Percentiles rank a stretch among this genome's conserved stretches.
Conservation (phyloP, 2,113 vertebrate species). For the Sinocyclocheilus anshuiensis region DNA sequence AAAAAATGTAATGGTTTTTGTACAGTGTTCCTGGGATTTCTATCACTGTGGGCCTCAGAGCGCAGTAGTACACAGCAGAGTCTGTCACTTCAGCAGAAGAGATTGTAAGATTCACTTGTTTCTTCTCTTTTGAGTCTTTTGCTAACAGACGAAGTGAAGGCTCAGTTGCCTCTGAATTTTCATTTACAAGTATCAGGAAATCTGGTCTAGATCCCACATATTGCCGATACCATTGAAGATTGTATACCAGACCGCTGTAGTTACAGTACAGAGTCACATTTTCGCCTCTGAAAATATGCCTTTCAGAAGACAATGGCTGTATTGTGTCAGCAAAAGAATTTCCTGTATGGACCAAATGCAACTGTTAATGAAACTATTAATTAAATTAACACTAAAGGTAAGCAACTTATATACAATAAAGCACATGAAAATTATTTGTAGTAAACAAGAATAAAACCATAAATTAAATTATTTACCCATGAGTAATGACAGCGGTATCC, state of each 20-base stretch:
- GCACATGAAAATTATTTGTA: not conserved
- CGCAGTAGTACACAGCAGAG: slow-evolving; percentile 46
- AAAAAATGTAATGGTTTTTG: not conserved
- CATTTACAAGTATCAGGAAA: slow-evolving; percentile 7
- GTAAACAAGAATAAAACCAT: not conserved
- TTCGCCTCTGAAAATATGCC: not conserved
- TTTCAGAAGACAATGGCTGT: not conserved
- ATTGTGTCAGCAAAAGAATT: not conserved
- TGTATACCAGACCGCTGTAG: not conserved
- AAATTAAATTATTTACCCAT: not conserved
- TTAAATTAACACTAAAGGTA: not conserved
- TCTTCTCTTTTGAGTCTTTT: not conserved
- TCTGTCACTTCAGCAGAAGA: slow-evolving; percentile 27
- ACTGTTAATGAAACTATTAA: not conserved
- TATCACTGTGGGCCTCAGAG: slow-evolving; percentile 42
- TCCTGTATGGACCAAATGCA: not conserved
- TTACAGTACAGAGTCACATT: slow-evolving; percentile 12
- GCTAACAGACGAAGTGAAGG: not conserved
- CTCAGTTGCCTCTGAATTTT: not conserved
- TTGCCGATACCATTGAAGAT: slow-evolving; percentile 22
- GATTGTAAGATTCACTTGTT: slow-evolving; percentile 29
- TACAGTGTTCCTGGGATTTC: slow-evolving; percentile 3
- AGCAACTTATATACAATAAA: not conserved
- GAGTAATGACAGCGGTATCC: not conserved
- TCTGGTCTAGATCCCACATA: not conserved